Evolutionary conservation across 2,888 invertebrate species (phyloP), one percentile per base, ranked within the genome.

Genomic region (Heliothis peltigera): DNA sequence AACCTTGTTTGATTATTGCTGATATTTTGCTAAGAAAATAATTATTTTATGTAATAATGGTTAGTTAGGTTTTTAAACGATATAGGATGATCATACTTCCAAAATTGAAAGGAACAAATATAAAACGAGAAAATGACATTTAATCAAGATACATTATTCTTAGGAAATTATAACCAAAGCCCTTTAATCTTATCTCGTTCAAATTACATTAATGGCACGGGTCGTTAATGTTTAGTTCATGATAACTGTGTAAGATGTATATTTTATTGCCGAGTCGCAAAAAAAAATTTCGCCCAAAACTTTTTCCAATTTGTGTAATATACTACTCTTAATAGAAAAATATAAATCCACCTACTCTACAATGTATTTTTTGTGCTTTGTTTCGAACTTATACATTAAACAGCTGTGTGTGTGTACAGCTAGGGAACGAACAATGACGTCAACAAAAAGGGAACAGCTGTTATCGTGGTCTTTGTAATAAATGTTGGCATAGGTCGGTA

Each of bases 401-500:
- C 35, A 35, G 35, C 35, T 35, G 35, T 35, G 35, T 35, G 15
- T 2, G 12, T 35, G 15, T 15, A 4, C 42, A 15, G 42, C 17
- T n/a, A 17, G n/a, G 42, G n/a, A n/a, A 17, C n/a, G n/a, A 17
- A 32, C 0, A 2, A 10, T 47, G 51, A 52, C 64, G 64, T 52
- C 39, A 47, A 10, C 3, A 12, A 17, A 8, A 21, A 39, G 47
- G 47, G 47, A 17, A 22, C 35, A 39, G 42, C 39, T 22, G 47
- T 28, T 1, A 15, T 35, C 28, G 35, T 48, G 65, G 12, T 15
- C 8, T 28, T 1, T 21, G 12, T 10, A 17, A 22, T 28, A 22
- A 17, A 22, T 47, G 25, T 70, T 73, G 53, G n/a, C 35, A 22
- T 59, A 73, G 59, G 74, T 54, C 67, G 22, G 55, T 44, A 21